These are phyloP conservation scores for Smutsia temminckii DNA, from an alignment of 2,797 vertebrate genomes.

Conservation along the genomic window DNA sequence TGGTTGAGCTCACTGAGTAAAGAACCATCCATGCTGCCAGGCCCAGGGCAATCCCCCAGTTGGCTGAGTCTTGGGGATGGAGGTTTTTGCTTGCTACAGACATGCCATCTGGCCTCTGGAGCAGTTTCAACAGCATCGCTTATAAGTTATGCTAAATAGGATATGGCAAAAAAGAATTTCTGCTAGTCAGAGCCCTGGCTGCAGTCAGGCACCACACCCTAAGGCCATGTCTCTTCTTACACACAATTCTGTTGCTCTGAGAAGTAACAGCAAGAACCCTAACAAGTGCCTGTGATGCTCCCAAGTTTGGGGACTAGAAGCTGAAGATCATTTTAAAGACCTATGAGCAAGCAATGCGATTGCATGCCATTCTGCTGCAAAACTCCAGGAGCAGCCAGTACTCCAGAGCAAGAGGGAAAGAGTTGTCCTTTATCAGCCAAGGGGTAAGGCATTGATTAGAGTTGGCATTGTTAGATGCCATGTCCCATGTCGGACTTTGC, in stretches of 20 bases:
- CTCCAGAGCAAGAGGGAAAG: not conserved
- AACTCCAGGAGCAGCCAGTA: not conserved
- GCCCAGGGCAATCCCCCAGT: not conserved
- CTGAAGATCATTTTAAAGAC: not conserved
- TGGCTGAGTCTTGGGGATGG: not conserved
- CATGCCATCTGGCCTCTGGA: constrained; percentile 54
- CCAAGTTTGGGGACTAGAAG: not conserved
- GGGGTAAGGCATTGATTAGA: not conserved
- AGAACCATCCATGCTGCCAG: not conserved
- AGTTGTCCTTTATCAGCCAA: not conserved
- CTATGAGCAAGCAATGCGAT: not conserved
- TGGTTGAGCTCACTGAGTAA: not conserved
- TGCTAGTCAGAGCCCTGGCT: not conserved
- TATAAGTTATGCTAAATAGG: constrained; percentile 43
- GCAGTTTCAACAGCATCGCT: constrained; percentile 31
- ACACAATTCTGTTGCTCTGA: not conserved
- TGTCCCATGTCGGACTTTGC: not conserved
- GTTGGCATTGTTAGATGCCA: not conserved
- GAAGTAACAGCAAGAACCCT: not conserved
- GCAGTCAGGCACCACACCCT: not conserved
- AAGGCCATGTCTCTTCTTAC: not conserved
- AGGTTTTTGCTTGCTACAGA: constrained; percentile 50
- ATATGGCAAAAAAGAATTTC: constrained; percentile 22
- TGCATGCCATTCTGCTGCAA: not conserved
- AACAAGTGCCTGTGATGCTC: not conserved